A percentile compares a stretch with the other conserved stretches of the same genome.
Conservation (phyloP, 2,888 invertebrate species). For the Pachydiplax longipennis region DNA sequence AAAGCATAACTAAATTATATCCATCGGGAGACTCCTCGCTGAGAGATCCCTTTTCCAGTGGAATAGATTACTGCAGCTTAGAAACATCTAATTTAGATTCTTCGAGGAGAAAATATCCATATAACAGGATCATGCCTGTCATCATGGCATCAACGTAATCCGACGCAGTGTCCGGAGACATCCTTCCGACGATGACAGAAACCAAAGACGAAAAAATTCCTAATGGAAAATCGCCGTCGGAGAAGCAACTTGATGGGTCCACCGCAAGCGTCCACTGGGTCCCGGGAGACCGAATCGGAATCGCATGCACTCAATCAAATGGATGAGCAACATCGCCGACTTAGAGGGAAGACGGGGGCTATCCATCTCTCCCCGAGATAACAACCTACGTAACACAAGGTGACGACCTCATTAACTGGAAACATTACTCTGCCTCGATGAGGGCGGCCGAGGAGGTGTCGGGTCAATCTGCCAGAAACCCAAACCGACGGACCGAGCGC, state of each 20-base stretch:
- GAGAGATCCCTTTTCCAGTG: too few relatives aligned
- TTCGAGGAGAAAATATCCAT: too few relatives aligned
- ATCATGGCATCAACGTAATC: too few relatives aligned
- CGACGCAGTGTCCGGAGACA: neutral
- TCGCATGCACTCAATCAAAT: neutral
- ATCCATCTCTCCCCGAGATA: constrained; percentile 4
- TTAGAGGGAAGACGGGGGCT: neutral
- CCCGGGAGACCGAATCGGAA: neutral
- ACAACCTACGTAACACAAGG: neutral
- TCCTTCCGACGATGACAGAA: too few relatives aligned
- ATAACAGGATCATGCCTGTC: too few relatives aligned
- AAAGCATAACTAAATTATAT: too few relatives aligned
- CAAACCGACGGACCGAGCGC: neutral
- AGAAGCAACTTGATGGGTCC: neutral
- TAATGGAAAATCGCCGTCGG: neutral
- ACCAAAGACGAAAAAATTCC: neutral
- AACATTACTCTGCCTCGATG: constrained; percentile 5
- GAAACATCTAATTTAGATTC: too few relatives aligned
- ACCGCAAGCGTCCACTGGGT: neutral
- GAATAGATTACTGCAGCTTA: neutral
- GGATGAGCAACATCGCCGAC: neutral
- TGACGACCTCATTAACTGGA: constrained; percentile 30
- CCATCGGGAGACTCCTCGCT: too few relatives aligned
- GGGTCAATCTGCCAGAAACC: neutral
- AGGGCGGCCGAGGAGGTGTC: neutral